Base-by-base conservation (phyloP, 2,888 invertebrate genomes). In the Acronicta psi region DNA sequence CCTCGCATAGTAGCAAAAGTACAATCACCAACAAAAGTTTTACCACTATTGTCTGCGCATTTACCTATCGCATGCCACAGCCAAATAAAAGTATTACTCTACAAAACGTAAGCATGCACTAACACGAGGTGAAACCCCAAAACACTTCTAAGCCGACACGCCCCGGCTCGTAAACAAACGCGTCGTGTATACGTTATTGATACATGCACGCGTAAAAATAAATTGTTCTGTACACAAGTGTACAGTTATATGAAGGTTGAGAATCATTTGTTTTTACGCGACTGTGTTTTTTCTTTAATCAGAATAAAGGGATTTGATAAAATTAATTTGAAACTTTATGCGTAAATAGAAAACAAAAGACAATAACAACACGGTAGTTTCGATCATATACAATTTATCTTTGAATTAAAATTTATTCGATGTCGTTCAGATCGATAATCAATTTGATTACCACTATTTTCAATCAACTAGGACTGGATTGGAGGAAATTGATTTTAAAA, bases 181-280 rank as follows among this genome's bases (percentile, higher is more conserved):
- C 56, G 73, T 51, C 59, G 54, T 54, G 70, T 74, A 74, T 75
- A 64, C 65, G 69, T 78, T 81, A 84, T 82, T 77, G 83, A 82
- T 83, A 83, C 70, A 73, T 69, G 73, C 70, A 60, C 69, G 69
- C 77, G 79, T 84, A 81, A 84, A 85, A 82, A 74, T 66, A 77
- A 80, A 84, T 83, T 81, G 83, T 80, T 81, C 73, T 70, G 67
- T 77, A 72, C 73, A 71, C 47, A 56, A 59, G 59, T 50, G 40
- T 46, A 43, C 34, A 29, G 34, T 31, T 14, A 51, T 38, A 42
- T 23, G 47, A 65, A 72, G 49, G 62, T 52, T 37, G 54, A 23
- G 37, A 62, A 56, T 44, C 52, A 50, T 56, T 73, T 49, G 53
- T 51, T 60, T 57, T 57, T 56, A 42, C 42, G 45, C 31, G 45